These are phyloP conservation scores for Candidula unifasciata DNA, from an alignment of 2,888 invertebrate species.

Conservation along the genomic window DNA sequence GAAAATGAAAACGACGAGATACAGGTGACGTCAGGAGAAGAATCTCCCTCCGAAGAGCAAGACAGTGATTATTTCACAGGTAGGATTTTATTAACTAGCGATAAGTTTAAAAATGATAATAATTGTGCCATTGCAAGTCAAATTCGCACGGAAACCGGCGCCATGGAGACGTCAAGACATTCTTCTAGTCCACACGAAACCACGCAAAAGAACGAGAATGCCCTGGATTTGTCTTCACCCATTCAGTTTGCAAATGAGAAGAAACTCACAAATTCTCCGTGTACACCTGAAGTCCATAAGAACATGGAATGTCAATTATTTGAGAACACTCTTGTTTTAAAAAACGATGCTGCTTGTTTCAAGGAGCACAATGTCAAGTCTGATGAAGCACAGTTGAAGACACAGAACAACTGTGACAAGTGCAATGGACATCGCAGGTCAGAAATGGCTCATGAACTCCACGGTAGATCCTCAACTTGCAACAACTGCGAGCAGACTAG, in stretches of 20 bases:
- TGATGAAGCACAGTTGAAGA: background rate
- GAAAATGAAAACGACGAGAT: slow-evolving; percentile 46
- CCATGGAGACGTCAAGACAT: background rate
- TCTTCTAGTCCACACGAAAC: slow-evolving; percentile 5
- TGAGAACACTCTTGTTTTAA: background rate
- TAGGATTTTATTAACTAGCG: no score
- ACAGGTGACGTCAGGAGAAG: slow-evolving; percentile 41
- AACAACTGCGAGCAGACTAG: background rate
- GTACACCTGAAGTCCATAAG: background rate
- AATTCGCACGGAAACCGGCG: background rate
- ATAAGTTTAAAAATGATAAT: background rate
- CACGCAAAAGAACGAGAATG: slow-evolving; percentile 1
- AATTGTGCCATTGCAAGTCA: background rate
- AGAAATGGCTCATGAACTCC: background rate
- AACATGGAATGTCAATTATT: background rate
- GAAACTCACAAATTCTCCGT: background rate
- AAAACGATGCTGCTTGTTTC: background rate
- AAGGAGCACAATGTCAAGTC: background rate
- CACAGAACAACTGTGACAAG: background rate
- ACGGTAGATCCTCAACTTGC: background rate
- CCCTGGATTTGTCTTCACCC: slow-evolving; percentile 32
- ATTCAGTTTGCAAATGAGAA: slow-evolving; percentile 1
- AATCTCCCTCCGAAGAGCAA: slow-evolving; percentile 22
- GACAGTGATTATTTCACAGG: slow-evolving; percentile 7
- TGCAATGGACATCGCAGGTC: slow-evolving; percentile 6